phyloP scores from a whole-genome alignment of 2,888 invertebrate genomes.

The Zygogramma bicolorata region DNA sequence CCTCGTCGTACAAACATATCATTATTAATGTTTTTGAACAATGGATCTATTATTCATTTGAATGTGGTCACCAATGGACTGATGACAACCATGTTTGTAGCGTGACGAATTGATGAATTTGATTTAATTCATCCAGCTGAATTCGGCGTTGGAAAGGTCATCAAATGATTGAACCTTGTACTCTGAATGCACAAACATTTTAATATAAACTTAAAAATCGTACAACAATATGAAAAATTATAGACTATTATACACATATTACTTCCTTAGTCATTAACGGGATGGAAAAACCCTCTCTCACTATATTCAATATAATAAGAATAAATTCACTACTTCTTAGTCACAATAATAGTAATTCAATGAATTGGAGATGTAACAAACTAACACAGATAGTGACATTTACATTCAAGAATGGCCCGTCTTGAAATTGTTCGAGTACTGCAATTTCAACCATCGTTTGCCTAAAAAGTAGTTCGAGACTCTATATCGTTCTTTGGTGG shows the following conservation, averaged over 20 bases:
- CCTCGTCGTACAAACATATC: too few relatives aligned
- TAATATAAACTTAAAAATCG: slow-evolving; percentile 90
- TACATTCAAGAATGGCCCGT: slow-evolving; percentile 59
- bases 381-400: slow-evolving; percentile 68
- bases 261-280: slow-evolving; percentile 70
- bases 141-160: neutral
- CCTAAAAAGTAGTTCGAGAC: too few relatives aligned
- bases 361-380: slow-evolving; percentile 63
- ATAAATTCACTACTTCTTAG: slow-evolving; percentile 61
- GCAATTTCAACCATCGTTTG: neutral
- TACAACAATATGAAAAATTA: slow-evolving; percentile 90
- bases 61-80: too few relatives aligned
- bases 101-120: too few relatives aligned
- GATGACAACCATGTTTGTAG: too few relatives aligned
- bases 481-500: too few relatives aligned
- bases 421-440: slow-evolving; percentile 31
- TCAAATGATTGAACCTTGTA: slow-evolving; percentile 24
- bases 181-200: slow-evolving; percentile 83
- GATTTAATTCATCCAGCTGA: too few relatives aligned
- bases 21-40: too few relatives aligned
- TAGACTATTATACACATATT: slow-evolving; percentile 78
- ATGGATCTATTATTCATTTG: too few relatives aligned
- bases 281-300: slow-evolving; percentile 78
- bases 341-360: slow-evolving; percentile 58
- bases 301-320: slow-evolving; percentile 69